Evolutionary conservation across 2,888 invertebrate species (phyloP), one percentile per base, ranked within the genome.

Genomic region (Spatulosminthurus flaviceps): DNA sequence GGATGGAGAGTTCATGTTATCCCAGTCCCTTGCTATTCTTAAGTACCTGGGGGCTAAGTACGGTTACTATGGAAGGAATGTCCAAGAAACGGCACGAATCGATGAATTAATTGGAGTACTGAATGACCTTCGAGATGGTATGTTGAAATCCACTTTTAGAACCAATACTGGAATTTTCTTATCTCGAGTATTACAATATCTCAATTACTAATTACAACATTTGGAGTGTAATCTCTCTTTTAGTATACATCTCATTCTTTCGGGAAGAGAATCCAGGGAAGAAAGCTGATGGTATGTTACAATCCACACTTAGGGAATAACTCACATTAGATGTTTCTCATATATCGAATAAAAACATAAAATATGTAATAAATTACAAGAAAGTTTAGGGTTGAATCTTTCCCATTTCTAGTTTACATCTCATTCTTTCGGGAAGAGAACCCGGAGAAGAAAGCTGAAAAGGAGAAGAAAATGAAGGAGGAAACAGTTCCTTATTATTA

Each of bases 11-110:
- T 41, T 73, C 28, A 28, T 7, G 19, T 24, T 78, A 1, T 41
- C 73, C 24, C 78, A 78, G 41, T 73, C 73, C 4, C 22, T 73
- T 0, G 73, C 73, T 0, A 78, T 78, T 41, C 42, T 78, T 5
- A 61, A 73, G 43, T 78, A 78, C 29, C 28, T 78, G 21, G 78
- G 41, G 0, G 16, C 1, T 9, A 72, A 73, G 21, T 42, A 64
- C n/a, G 67, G 51, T 26, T 78, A 73, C n/a, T 1, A n/a, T 4
- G 78, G 78, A 19, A 21, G 0, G 9, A 66, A 66, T 42, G 41
- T 28, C 22, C 22, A 61, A 34, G 72, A 78, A 16, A 43, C 66
- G 11, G 78, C 78, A 1, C 61, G 21, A 28, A 72, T 51, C n/a
- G 78, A 72, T 42, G 78, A 78, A 43, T n/a, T 22, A 1, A 13